A percentile compares a stretch with the other conserved stretches of the same genome.
Conservation (phyloP, 2,113 vertebrate genomes). For the Chaenocephalus aceratus region DNA sequence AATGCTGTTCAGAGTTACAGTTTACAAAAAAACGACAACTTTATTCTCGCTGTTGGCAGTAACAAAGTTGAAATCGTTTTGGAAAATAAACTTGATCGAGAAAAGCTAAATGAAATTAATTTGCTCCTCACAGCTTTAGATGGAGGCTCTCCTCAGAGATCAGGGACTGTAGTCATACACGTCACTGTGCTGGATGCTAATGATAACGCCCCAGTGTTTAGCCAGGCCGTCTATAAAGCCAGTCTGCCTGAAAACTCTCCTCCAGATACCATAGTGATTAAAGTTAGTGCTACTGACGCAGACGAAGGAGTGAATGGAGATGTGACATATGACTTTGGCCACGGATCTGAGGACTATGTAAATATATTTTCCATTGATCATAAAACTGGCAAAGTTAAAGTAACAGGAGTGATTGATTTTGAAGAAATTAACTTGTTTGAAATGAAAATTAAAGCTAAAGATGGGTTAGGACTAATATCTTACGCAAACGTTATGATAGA, state of each 20-base stretch:
- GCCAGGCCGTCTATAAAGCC: constrained; percentile 11
- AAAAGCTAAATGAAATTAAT: constrained; percentile 47
- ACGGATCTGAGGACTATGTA: not conserved
- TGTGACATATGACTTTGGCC: constrained; percentile 72
- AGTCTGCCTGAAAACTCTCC: constrained; percentile 26
- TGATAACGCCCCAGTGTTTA: constrained; percentile 79
- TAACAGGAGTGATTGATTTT: constrained; percentile 73
- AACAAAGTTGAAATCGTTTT: constrained; percentile 61
- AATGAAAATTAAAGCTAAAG: no score
- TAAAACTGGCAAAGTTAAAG: constrained; percentile 74
- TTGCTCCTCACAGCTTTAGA: constrained; percentile 84
- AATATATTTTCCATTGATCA: constrained; percentile 40
- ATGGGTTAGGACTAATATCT: no score
- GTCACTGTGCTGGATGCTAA: constrained; percentile 84
- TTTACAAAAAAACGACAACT: constrained; percentile 76
- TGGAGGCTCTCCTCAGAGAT: constrained; percentile 81
- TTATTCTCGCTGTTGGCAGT: constrained; percentile 74
- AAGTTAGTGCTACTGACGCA: constrained; percentile 57
- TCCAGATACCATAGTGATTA: constrained; percentile 2
- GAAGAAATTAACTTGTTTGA: no score
- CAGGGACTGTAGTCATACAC: constrained; percentile 77
- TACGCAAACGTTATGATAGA: no score
- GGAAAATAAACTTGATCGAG: constrained; percentile 69
- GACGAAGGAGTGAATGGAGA: constrained; percentile 78
- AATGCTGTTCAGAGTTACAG: constrained; percentile 84